phyloP scores from a whole-genome alignment of 2,888 invertebrate genomes.

The Scaptomyza cyrtandrae region DNA sequence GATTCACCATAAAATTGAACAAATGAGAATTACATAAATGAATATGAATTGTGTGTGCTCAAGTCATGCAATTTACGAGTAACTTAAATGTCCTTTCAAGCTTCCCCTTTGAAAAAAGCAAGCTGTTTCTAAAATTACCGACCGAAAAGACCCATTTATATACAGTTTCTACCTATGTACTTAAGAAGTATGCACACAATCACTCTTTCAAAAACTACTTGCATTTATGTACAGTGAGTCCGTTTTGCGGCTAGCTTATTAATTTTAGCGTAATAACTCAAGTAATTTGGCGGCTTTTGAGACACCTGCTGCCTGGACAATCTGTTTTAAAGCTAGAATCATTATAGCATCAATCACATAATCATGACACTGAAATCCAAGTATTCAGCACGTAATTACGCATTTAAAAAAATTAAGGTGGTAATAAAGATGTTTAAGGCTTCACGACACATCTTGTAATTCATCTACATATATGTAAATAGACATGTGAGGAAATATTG shows the following conservation, averaged over 20 bases:
- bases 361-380: conserved; percentile 9
- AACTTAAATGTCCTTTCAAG: conserved; percentile 7
- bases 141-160: conserved; percentile 1
- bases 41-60: conserved; percentile 46
- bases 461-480: neutral
- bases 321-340: neutral
- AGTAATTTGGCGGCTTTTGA: conserved; percentile 40
- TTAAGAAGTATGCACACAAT: neutral
- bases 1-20: conserved; percentile 65
- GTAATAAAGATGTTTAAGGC: neutral
- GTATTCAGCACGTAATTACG: conserved; percentile 13
- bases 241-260: neutral
- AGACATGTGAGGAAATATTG: neutral
- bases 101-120: no score
- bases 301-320: conserved; percentile 53
- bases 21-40: conserved; percentile 42
- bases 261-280: conserved; percentile 56
- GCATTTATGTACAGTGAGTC: neutral
- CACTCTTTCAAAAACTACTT: neutral
- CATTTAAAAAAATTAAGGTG: conserved; percentile 3
- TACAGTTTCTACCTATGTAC: neutral
- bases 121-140: neutral
- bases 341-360: conserved; percentile 59
- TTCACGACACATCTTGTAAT: neutral
- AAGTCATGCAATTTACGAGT: conserved; percentile 3